phyloP scores from a whole-genome alignment of 1,140 invertebrate species.

The Propsilocerus akamusi region DNA sequence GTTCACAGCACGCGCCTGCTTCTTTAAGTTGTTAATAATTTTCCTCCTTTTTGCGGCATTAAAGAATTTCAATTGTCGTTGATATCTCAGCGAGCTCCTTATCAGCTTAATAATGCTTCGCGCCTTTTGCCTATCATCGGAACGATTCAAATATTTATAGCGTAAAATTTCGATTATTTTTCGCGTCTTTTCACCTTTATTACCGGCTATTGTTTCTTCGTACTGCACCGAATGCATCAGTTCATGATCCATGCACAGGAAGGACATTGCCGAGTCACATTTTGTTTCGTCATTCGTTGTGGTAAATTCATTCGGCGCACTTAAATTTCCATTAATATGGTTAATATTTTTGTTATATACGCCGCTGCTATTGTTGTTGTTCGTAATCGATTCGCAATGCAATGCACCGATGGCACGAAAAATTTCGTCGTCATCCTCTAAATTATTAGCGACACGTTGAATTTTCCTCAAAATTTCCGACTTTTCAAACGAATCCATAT shows the following conservation, averaged over 20 bases:
- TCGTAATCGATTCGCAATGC: not conserved
- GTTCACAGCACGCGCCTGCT: not conserved
- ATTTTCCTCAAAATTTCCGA: not conserved
- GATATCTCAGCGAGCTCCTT: not conserved
- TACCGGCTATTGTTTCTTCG: not conserved
- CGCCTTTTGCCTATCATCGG: not conserved
- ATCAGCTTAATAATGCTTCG: not conserved
- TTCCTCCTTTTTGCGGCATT: not conserved
- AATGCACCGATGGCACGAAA: not conserved
- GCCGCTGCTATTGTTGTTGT: not conserved
- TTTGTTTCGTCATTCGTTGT: not conserved
- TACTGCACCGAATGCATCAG: not conserved
- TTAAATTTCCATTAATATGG: too few species aligned
- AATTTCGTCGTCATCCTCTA: not conserved
- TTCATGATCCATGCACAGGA: not conserved
- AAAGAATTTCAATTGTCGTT: not conserved
- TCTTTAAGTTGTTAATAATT: not conserved
- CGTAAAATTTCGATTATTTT: not conserved
- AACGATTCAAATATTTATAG: not conserved
- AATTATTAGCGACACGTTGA: not conserved
- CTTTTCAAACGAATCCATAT: not conserved
- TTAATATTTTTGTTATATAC: not conserved
- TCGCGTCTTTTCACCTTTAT: not conserved
- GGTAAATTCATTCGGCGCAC: not conserved
- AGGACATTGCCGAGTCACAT: not conserved